Evolutionary conservation across 2,797 vertebrate species (phyloP), one percentile per base, ranked within the genome.

Genomic region (Eulemur albifrons): DNA sequence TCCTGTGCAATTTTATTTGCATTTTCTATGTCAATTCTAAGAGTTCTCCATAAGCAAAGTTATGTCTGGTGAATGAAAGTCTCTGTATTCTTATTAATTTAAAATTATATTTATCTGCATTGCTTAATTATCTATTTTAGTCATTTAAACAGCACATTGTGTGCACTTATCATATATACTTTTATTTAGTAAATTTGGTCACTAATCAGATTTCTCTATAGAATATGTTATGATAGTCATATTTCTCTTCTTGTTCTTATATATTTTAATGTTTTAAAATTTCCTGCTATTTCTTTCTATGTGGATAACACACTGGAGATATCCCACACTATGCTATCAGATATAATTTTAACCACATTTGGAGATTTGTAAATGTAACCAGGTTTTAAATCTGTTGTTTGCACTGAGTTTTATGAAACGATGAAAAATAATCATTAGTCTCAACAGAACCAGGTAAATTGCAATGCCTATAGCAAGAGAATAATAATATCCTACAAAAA

Each of bases 371-470:
- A 43, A 94, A 70, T 32, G 4, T 18, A 97, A 27, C 4, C 1
- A 59, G 43, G 17, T 94, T 96, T 97, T 61, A 83, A 96, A 95
- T 82, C 23, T 94, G 35, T 75, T 94, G 1, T 57, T 97, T 96
- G 27, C 15, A 61, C 43, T 40, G 82, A 94, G 3, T 96, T 97
- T 92, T 81, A 76, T 88, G 30, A 70, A 96, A 95, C 88, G 21
- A 79, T 69, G 92, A 69, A 76, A 35, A 90, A 88, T 10, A 72
- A 81, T 89, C n/a, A 52, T 4, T 91, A 8, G 84, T 93, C 52
- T 97, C 50, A 89, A 92, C 3, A 96, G n/a, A 90, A 97, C 50
- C 38, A 94, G 77, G 40, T 94, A 96, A 87, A 94, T 94, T 92
- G 32, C 82, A 89, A 95, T 90, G 80, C 35, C 45, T 76, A 35